Evolutionary conservation across 2,797 vertebrate genomes (phyloP), one percentile per base, ranked within the genome.

Genomic region (Ceyx erithaca): DNA sequence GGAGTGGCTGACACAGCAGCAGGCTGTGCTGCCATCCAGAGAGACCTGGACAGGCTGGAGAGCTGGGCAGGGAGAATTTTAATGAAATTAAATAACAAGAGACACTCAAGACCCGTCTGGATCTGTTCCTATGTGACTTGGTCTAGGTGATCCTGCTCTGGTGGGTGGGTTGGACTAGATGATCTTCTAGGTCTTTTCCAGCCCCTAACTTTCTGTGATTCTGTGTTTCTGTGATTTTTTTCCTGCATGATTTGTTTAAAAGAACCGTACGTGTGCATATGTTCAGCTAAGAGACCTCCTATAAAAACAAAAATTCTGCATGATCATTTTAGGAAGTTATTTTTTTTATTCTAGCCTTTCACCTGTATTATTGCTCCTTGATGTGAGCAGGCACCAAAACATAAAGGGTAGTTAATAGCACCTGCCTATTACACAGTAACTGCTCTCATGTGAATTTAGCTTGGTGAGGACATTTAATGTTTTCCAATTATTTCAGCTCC

Each of bases 301-400:
- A 66, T 33, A 79, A 92, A 86, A 25, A 0, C 19, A 40, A 23
- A 62, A 82, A 35, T 52, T 63, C 35, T 31, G 37, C 49, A 30
- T 73, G 63, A 46, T 37, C 28, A 31, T 73, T 82, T 93, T 80
- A 80, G 46, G 67, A 86, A 91, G 92, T 67, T 91, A 41, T 69
- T 80, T 54, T 71, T 89, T 86, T 93, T 73, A 82, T 92, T 89
- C 54, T 90, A 87, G 87, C 58, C 72, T 89, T 81, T 55, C 64
- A 67, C 86, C 61, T 77, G 2, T 67, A n/a, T 61, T 86, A 81
- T 49, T 88, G n/a, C 12, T 93, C 51, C 83, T 92, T 85, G 67
- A 79, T 72, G 40, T 72, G 67, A 86, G 61, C 43, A 82, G 91
- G 64, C 72, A 64, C 46, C 7, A 17, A 51, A 77, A 77, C 43